Conservation (phyloP, 1,140 invertebrate species). For the Drosophila funebris region DNA sequence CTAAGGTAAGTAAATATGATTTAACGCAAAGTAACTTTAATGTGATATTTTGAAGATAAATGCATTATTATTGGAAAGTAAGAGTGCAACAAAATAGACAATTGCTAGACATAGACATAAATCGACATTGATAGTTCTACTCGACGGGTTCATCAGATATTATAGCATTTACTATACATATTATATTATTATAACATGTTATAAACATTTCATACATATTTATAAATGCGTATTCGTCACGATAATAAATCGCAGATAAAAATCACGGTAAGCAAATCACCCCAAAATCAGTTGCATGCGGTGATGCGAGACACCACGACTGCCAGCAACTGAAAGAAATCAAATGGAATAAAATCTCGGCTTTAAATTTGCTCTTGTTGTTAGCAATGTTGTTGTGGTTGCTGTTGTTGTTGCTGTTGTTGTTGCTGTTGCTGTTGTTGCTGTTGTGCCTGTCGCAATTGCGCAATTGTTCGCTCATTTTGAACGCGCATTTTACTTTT, state of each 20-base stretch:
- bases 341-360: slow-evolving; percentile 24
- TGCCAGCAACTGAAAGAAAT: slow-evolving; percentile 18
- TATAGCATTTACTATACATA: too few species aligned
- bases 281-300: slow-evolving; percentile 6
- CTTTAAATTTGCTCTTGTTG: slow-evolving; percentile 33
- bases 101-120: too few species aligned
- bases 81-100: too few species aligned
- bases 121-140: too few species aligned
- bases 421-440: slow-evolving; percentile 21
- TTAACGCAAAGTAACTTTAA: too few species aligned
- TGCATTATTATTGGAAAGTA: too few species aligned
- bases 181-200: background rate
- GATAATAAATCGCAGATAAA: slow-evolving; percentile 6
- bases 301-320: slow-evolving; percentile 18
- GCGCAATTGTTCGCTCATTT: slow-evolving; percentile 72
- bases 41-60: too few species aligned
- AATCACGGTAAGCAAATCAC: slow-evolving; percentile 9
- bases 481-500: slow-evolving; percentile 39
- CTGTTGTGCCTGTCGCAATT: slow-evolving; percentile 48
- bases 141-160: too few species aligned
- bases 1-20: too few species aligned
- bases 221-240: slow-evolving; percentile 3
- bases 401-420: slow-evolving; percentile 3
- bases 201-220: background rate
- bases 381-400: slow-evolving; percentile 22